Conservation (phyloP, 2,113 vertebrate genomes). For the Dicerorhinus sumatrensis region DNA sequence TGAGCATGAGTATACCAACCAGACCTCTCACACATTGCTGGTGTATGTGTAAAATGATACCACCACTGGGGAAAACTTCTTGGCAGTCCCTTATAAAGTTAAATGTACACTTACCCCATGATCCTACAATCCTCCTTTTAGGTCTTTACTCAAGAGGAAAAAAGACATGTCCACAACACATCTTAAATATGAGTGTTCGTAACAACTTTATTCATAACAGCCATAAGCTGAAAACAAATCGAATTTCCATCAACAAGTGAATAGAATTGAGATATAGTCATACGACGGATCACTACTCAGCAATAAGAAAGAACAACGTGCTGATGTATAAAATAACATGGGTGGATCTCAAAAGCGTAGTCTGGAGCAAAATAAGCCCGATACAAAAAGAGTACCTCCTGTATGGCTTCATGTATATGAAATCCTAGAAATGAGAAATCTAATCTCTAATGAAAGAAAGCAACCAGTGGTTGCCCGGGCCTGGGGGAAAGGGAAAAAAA, state of each 20-base stretch:
- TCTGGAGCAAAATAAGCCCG: not conserved
- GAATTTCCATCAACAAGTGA: not conserved
- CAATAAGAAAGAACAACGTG: not conserved
- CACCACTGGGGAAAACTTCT: not conserved
- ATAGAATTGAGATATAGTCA: not conserved
- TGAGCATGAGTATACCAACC: not conserved
- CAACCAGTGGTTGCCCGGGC: not conserved
- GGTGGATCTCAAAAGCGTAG: not conserved
- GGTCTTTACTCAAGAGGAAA: not conserved
- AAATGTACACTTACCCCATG: not conserved
- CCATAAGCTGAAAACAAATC: not conserved
- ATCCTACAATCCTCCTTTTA: not conserved
- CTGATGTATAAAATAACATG: not conserved
- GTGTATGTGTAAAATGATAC: not conserved
- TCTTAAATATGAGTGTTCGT: not conserved
- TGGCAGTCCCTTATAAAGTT: not conserved
- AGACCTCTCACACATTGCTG: not conserved
- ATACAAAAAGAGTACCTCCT: too few relatives aligned
- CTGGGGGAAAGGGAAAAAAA: not conserved
- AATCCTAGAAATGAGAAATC: not conserved
- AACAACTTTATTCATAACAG: not conserved
- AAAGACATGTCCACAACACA: not conserved
- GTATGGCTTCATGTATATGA: not conserved
- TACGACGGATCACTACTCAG: too few relatives aligned
- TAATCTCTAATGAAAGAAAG: not conserved